Conservation (phyloP, 2,113 vertebrate species). For the Nothobranchius kuhntae region DNA sequence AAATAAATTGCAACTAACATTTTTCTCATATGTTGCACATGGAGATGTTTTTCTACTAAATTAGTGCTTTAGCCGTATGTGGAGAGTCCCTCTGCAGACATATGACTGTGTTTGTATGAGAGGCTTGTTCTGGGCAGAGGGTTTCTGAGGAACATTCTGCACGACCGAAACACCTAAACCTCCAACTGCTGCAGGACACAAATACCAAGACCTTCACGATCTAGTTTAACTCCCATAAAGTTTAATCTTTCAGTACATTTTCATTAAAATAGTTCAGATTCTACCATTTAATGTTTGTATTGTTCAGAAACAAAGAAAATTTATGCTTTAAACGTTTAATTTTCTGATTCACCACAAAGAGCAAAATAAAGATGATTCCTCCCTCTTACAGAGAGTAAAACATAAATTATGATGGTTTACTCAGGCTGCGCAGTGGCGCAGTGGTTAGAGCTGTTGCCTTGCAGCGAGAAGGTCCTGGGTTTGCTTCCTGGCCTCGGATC, state of each 20-base stretch:
- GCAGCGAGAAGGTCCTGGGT: no score
- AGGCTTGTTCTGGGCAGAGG: neutral
- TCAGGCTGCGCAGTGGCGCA: no score
- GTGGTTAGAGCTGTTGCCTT: no score
- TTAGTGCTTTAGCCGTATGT: neutral
- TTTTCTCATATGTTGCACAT: neutral
- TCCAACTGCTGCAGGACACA: no score
- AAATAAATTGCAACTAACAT: neutral
- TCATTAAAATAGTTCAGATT: neutral
- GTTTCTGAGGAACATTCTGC: neutral
- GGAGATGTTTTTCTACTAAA: neutral
- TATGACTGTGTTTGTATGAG: neutral
- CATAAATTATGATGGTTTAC: no score
- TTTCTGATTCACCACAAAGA: no score
- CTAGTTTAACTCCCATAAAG: no score
- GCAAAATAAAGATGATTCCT: no score
- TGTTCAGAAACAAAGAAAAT: no score
- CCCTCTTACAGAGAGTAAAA: no score
- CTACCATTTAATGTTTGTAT: neutral
- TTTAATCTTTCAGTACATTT: neutral
- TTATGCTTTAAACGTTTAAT: neutral
- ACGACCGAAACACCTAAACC: neutral
- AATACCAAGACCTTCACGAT: no score
- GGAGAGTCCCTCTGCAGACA: fast-evolving
- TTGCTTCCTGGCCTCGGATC: no score